Evolutionary conservation across 2,797 vertebrate genomes (phyloP).

Genomic region (Cryptoprocta ferox): DNA sequence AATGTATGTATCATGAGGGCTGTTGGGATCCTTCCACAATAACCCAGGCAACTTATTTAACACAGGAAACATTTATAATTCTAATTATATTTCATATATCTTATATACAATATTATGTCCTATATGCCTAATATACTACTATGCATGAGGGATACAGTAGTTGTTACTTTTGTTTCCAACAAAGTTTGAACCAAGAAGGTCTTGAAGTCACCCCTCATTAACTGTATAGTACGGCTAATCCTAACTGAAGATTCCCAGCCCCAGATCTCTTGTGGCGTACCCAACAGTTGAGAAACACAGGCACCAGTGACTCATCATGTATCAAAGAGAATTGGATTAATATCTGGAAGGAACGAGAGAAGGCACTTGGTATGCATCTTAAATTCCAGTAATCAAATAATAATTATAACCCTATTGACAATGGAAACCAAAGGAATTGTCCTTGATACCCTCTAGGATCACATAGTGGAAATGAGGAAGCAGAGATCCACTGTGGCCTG

Average conservation of each 20-base stretch:
- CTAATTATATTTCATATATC: background rate
- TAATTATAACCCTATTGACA: background rate
- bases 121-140: background rate
- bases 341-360: background rate
- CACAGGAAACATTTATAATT: background rate
- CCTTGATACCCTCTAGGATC: background rate
- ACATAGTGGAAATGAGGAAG: background rate
- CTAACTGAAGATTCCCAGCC: background rate
- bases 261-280: background rate
- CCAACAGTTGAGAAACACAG: background rate
- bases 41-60: background rate
- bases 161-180: background rate
- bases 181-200: background rate
- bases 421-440: background rate
- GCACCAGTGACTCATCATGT: background rate
- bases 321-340: background rate
- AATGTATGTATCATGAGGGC: background rate
- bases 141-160: background rate
- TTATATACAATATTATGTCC: background rate
- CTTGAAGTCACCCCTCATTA: background rate
- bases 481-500: rapidly evolving
- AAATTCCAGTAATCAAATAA: background rate
- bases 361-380: background rate
- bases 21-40: background rate
- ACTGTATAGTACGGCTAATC: background rate